Evolutionary conservation across 2,113 vertebrate genomes (phyloP).

Genomic region (Pitta sordida): DNA sequence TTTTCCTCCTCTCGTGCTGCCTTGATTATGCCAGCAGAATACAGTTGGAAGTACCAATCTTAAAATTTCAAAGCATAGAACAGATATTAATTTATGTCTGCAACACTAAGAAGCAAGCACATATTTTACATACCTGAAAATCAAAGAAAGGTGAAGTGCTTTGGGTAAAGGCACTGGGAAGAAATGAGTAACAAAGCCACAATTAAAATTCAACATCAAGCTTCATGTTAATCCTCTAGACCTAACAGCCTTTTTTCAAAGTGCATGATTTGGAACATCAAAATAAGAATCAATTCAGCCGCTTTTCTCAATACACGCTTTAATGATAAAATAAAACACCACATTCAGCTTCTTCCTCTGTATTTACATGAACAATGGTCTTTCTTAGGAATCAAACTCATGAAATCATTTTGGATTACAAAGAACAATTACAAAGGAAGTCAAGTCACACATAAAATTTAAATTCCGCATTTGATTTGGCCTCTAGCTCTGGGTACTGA

Average conservation of each 20-base stretch:
- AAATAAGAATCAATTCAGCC: not conserved
- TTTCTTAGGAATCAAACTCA: not conserved
- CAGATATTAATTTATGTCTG: slow-evolving; percentile 35
- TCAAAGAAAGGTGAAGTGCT: slow-evolving; percentile 61
- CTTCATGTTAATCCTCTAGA: slow-evolving; percentile 45
- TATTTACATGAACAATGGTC: not conserved
- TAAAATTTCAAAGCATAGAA: slow-evolving; percentile 21
- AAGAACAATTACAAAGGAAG: not conserved
- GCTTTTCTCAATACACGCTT: not conserved
- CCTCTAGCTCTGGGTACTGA: not conserved
- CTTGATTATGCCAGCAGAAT: not conserved
- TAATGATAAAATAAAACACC: slow-evolving; percentile 19
- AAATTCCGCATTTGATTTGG: not conserved
- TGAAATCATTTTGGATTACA: not conserved
- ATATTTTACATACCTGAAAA: slow-evolving; percentile 21
- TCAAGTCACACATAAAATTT: not conserved
- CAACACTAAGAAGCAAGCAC: not conserved
- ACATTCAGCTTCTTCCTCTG: not conserved
- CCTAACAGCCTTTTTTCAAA: slow-evolving; percentile 33
- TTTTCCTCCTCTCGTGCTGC: not conserved
- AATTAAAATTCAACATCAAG: slow-evolving; percentile 62
- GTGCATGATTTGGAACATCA: slow-evolving; percentile 24
- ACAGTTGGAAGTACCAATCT: not conserved
- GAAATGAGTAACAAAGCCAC: slow-evolving; percentile 27
- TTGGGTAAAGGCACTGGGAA: slow-evolving; percentile 40